Base-by-base conservation (phyloP, 2,888 invertebrate genomes). In the Altica lythri region DNA sequence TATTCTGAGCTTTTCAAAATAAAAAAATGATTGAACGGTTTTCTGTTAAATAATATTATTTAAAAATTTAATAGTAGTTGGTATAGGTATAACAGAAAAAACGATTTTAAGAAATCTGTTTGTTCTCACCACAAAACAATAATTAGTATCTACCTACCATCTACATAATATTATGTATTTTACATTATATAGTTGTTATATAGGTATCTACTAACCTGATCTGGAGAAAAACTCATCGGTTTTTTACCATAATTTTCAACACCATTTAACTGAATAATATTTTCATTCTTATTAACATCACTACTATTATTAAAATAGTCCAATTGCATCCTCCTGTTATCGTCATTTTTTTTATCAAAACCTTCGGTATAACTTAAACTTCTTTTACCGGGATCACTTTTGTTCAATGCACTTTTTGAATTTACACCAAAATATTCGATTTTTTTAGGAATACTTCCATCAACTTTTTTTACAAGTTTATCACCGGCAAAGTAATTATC, bases 131-230 rank as follows among this genome's bases (percentile, higher is more conserved):
- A 10, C n/a, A 29, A 29, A n/a, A 29, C n/a, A n/a, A n/a, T n/a
- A n/a, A n/a, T n/a, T n/a, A n/a, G n/a, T n/a, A n/a, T n/a, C n/a
- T n/a, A n/a, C n/a, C n/a, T n/a, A n/a, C n/a, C n/a, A n/a, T n/a
- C n/a, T n/a, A 29, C 29, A 29, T 29, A n/a, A 9, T 29, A n/a
- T 10, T n/a, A n/a, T 29, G 9, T 10, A 2, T 2, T 29, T 29
- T n/a, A 29, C n/a, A 29, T 2, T 29, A 3, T 2, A 29, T n/a
- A 29, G n/a, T 29, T 29, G 2, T 29, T 2, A 9, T 2, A 29
- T 29, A n/a, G 29, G 9, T 29, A 29, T 29, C 2, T 29, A 64
- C 66, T 67, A 62, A 95, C 89, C 80, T 96, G 92, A 65, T 76
- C 77, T 6, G 76, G 71, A 10, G 76, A 75, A 66, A 77, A 77